phyloP scores from a whole-genome alignment of 2,888 invertebrate species.

The Tachystola acroxantha region DNA sequence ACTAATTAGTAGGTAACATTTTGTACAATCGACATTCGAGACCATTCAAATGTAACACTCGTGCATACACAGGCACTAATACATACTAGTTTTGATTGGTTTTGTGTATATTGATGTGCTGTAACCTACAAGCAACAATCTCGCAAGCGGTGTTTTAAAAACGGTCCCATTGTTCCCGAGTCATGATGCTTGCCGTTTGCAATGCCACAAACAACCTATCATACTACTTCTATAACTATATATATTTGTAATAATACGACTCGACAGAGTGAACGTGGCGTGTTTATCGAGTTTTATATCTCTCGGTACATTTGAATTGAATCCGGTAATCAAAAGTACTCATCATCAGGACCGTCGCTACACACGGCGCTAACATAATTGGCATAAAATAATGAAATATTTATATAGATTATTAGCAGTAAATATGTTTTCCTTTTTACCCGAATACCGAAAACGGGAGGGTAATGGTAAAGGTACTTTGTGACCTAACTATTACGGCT shows the following conservation, averaged over 20 bases:
- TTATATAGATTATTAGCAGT: too few species aligned
- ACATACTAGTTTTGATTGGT: constrained; percentile 31
- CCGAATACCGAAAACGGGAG: too few species aligned
- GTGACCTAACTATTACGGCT: too few species aligned
- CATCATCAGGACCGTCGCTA: too few species aligned
- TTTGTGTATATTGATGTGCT: too few species aligned
- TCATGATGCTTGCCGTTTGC: constrained; percentile 45
- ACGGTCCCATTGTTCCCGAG: constrained; percentile 49
- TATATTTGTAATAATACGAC: constrained; percentile 21
- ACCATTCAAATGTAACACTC: constrained; percentile 6
- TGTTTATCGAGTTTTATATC: constrained; percentile 30
- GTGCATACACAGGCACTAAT: background rate
- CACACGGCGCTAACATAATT: too few species aligned
- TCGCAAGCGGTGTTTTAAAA: constrained; percentile 50
- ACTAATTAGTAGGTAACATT: constrained; percentile 22
- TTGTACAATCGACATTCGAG: constrained; percentile 33
- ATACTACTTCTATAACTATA: constrained; percentile 40
- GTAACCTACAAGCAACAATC: too few species aligned
- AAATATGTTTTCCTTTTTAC: too few species aligned
- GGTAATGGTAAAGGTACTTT: too few species aligned
- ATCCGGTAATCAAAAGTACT: background rate
- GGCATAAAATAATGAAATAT: too few species aligned
- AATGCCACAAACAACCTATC: constrained; percentile 43
- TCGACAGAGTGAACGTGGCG: constrained; percentile 36
- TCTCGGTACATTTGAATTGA: constrained; percentile 28